Conservation (phyloP, 2,113 vertebrate species). For the Desmodus rotundus region DNA sequence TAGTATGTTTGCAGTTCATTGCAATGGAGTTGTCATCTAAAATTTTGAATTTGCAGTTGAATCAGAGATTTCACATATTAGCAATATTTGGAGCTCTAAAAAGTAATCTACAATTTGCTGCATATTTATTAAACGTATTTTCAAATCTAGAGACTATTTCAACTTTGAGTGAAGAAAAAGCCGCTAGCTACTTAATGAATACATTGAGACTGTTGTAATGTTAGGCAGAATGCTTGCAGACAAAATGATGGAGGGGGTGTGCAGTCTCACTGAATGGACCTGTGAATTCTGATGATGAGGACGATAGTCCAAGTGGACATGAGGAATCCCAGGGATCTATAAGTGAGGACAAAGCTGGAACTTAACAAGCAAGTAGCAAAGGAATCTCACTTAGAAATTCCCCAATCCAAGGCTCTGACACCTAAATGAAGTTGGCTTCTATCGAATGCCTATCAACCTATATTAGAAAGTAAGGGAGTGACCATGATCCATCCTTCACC, state of each 20-base stretch:
- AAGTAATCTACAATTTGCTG: not conserved
- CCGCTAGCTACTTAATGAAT: not conserved
- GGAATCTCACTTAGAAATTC: not conserved
- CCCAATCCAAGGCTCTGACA: not conserved
- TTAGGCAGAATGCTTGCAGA: not conserved
- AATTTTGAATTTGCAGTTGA: not conserved
- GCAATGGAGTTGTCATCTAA: not conserved
- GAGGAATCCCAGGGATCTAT: not conserved
- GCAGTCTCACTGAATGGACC: not conserved
- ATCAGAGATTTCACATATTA: not conserved
- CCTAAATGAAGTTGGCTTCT: fast-evolving
- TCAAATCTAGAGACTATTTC: not conserved
- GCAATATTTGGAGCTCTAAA: not conserved
- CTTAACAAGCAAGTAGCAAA: not conserved
- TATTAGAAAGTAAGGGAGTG: not conserved
- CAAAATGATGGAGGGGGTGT: not conserved
- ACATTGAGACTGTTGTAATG: not conserved
- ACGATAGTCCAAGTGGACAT: not conserved
- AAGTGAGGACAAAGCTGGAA: not conserved
- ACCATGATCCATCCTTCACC: not conserved
- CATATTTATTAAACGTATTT: not conserved
- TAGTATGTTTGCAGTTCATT: not conserved
- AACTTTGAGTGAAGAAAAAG: not conserved
- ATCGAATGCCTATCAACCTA: not conserved
- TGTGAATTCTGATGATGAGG: not conserved